Evolutionary conservation across 2,888 invertebrate species (phyloP).

Genomic region (Selenia dentaria): DNA sequence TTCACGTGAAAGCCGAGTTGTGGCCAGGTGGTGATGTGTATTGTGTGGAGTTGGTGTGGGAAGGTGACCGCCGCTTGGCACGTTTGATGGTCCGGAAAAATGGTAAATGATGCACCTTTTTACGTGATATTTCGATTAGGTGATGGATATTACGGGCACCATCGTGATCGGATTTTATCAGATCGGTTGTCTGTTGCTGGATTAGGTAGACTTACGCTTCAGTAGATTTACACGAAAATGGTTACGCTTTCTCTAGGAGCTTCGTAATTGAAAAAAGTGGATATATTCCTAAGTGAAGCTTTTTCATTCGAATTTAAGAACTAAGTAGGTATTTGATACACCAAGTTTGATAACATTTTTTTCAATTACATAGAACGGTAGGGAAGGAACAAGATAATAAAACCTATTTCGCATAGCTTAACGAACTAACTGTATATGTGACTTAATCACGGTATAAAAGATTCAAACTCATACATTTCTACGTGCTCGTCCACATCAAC

Average conservation of each 20-base stretch:
- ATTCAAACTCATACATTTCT: too few relatives aligned
- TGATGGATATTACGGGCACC: conserved; percentile 42
- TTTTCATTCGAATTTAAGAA: too few relatives aligned
- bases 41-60: conserved; percentile 52
- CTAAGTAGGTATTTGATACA: too few relatives aligned
- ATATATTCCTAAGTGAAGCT: too few relatives aligned
- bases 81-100: conserved; percentile 73
- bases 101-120: conserved; percentile 68
- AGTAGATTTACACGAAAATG: neutral
- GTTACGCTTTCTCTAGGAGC: neutral
- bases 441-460: too few relatives aligned
- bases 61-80: conserved; percentile 42
- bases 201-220: conserved; percentile 4
- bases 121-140: conserved; percentile 50
- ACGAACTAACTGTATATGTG: too few relatives aligned
- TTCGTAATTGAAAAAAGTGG: neutral
- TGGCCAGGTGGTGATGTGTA: conserved; percentile 63
- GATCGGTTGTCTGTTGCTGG: conserved; percentile 20
- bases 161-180: conserved; percentile 40
- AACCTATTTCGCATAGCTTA: too few relatives aligned
- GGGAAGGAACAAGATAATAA: too few relatives aligned
- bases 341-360: too few relatives aligned
- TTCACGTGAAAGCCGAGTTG: conserved; percentile 44
- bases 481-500: too few relatives aligned
- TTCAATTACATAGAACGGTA: too few relatives aligned